Evolutionary conservation across 1,140 invertebrate genomes (phyloP).

Genomic region (Neotoxoptera formosana): DNA sequence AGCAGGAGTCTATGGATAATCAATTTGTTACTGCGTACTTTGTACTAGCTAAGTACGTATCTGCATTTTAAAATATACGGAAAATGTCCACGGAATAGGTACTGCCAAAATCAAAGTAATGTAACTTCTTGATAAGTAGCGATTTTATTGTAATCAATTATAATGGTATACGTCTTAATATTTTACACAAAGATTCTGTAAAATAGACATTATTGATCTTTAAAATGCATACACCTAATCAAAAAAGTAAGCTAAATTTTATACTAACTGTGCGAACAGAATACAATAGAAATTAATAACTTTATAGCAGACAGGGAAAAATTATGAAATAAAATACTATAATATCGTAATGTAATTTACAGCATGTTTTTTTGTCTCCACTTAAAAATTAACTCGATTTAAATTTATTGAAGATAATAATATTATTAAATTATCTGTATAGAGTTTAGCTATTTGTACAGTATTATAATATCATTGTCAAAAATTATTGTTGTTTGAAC

Average conservation of each 20-base stretch:
- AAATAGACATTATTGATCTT: not conserved
- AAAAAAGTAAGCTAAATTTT: too few relatives aligned
- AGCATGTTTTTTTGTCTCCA: not conserved
- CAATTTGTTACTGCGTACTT: not conserved
- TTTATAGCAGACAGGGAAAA: too few relatives aligned
- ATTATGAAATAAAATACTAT: not conserved
- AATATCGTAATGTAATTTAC: not conserved
- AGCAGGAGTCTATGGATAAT: not conserved
- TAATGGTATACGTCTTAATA: not conserved
- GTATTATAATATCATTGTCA: too few relatives aligned
- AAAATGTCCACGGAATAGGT: not conserved
- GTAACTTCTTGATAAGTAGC: not conserved
- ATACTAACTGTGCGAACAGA: too few relatives aligned
- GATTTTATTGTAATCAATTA: not conserved
- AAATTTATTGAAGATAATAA: not conserved
- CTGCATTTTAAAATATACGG: not conserved
- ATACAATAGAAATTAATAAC: too few relatives aligned
- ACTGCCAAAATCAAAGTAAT: not conserved
- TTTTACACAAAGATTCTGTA: not conserved
- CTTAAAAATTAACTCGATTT: not conserved
- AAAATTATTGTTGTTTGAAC: too few relatives aligned
- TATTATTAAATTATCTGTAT: not conserved
- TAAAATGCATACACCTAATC: not conserved
- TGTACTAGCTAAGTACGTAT: not conserved
- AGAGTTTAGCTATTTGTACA: not conserved